phyloP scores from a whole-genome alignment of 2,797 vertebrate genomes.

The Anguilla megastoma region DNA sequence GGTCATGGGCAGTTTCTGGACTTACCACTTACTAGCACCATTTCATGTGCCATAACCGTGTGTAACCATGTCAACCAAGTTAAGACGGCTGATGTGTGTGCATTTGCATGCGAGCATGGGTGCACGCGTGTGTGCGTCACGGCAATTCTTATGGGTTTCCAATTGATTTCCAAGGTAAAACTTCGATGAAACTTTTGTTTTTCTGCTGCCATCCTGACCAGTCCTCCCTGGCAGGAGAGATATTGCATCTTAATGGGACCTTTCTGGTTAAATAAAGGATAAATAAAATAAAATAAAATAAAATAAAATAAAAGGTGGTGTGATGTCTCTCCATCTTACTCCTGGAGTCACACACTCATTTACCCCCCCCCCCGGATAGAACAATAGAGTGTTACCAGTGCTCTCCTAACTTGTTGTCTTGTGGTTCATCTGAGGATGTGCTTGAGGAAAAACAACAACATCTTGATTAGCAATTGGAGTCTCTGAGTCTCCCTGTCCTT shows the following conservation, averaged over 20 bases:
- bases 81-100: neutral
- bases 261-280: no score
- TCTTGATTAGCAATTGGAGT: neutral
- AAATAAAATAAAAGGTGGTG: neutral
- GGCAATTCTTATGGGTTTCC: neutral
- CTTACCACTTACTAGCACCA: neutral
- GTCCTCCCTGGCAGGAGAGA: no score
- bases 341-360: neutral
- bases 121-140: neutral
- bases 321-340: neutral
- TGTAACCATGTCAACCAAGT: neutral
- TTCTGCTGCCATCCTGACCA: no score
- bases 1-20: neutral
- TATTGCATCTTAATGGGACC: no score
- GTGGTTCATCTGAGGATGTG: neutral
- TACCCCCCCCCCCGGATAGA: neutral
- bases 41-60: neutral
- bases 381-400: neutral
- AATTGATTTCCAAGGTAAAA: neutral
- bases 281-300: no score
- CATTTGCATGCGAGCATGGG: neutral
- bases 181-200: no score
- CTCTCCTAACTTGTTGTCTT: neutral
- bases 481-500: neutral
- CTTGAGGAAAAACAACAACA: slow-evolving; percentile 7